Evolutionary conservation across 2,797 vertebrate species (phyloP).

Genomic region (Pantherophis alleghaniensis): DNA sequence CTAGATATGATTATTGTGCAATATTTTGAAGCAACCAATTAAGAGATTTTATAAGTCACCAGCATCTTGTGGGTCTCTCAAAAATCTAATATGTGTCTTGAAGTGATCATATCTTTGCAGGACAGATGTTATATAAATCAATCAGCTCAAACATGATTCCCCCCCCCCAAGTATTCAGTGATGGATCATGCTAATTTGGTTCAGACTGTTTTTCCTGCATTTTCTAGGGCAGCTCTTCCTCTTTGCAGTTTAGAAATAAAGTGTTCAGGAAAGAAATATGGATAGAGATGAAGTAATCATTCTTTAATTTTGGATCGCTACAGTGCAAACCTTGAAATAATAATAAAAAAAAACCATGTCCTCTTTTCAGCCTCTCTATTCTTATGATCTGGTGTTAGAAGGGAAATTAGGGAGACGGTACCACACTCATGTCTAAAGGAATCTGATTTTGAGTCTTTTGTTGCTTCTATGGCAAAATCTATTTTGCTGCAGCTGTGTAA

Average conservation of each 20-base stretch:
- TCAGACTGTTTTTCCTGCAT: not conserved
- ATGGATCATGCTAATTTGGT: not conserved
- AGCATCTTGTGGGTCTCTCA: not conserved
- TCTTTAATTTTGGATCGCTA: not conserved
- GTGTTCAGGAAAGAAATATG: not conserved
- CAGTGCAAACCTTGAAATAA: not conserved
- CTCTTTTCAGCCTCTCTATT: conserved; percentile 2
- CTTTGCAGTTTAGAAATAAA: not conserved
- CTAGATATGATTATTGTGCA: not conserved
- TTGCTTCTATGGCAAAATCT: conserved; percentile 56
- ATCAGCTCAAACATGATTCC: not conserved
- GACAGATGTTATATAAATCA: not conserved
- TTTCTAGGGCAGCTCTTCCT: not conserved
- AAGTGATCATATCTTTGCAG: not conserved
- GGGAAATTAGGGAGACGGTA: conserved; percentile 36
- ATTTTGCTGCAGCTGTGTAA: conserved; percentile 76
- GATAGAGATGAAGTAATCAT: not conserved
- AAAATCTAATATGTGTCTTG: not conserved
- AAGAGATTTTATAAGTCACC: not conserved
- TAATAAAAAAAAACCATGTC: not conserved
- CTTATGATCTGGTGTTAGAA: not conserved
- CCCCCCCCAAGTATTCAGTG: not conserved
- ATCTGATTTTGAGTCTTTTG: conserved; percentile 66
- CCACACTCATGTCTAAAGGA: conserved; percentile 27
- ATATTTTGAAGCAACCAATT: not conserved